Percentiles rank a stretch among this genome's conserved stretches.
phyloP scores from a whole-genome alignment of 2,888 invertebrate species.

The Euzophera pinguis region DNA sequence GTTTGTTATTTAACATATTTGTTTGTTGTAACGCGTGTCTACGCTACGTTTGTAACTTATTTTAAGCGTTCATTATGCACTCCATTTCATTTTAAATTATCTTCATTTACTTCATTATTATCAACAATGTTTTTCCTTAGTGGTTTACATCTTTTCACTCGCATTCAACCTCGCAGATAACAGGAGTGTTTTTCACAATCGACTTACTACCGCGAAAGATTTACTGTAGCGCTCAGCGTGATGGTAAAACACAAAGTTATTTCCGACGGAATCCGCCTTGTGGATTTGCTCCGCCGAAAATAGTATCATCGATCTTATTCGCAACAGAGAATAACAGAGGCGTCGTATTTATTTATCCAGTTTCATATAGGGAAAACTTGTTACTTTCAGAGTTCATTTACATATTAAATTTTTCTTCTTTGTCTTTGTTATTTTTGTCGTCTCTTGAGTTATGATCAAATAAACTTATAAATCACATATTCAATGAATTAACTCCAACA shows the following conservation, averaged over 20 bases:
- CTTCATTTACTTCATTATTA: slow-evolving; percentile 25
- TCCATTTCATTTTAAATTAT: slow-evolving; percentile 11
- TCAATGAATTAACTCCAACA: background rate
- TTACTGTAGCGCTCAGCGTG: slow-evolving; percentile 51
- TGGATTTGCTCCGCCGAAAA: slow-evolving; percentile 69
- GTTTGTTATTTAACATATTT: slow-evolving; percentile 34
- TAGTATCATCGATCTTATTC: slow-evolving; percentile 74
- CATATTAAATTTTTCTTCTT: slow-evolving; percentile 30
- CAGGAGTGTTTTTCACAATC: slow-evolving; percentile 62
- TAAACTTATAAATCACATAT: slow-evolving; percentile 8
- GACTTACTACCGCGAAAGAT: slow-evolving; percentile 62
- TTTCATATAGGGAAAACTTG: slow-evolving; percentile 45
- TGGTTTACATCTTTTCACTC: slow-evolving; percentile 38
- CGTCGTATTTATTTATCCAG: slow-evolving; percentile 58
- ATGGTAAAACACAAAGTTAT: slow-evolving; percentile 67
- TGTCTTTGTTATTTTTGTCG: slow-evolving; percentile 8
- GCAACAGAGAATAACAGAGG: slow-evolving; percentile 56
- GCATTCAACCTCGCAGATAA: slow-evolving; percentile 38
- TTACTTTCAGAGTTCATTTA: slow-evolving; percentile 43
- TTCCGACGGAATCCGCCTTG: slow-evolving; percentile 71
- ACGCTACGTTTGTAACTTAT: background rate
- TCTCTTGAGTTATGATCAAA: background rate
- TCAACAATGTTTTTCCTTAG: slow-evolving; percentile 35
- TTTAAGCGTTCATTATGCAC: slow-evolving; percentile 18
- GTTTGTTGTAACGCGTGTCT: slow-evolving; percentile 12